phyloP scores from a whole-genome alignment of 1,140 invertebrate genomes.

The Eumaeus atala region DNA sequence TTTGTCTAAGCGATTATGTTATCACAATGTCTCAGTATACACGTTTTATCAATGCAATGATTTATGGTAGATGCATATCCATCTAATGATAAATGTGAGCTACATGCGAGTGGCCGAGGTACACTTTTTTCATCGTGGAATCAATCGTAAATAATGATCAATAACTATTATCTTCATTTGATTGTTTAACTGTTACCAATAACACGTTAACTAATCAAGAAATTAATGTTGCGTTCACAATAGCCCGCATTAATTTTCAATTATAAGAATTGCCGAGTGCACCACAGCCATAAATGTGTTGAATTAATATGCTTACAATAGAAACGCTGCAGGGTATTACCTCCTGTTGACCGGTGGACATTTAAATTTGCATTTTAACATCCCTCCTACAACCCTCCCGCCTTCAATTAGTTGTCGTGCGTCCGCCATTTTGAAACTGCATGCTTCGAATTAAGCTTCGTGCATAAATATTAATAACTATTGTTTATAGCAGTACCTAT shows the following conservation, averaged over 20 bases:
- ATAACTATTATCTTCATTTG: constrained; percentile 1
- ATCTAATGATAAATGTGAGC: too few relatives aligned
- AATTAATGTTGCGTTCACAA: constrained; percentile 25
- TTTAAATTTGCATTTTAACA: constrained; percentile 66
- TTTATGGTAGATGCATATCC: too few relatives aligned
- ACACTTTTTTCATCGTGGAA: too few relatives aligned
- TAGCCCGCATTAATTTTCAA: constrained; percentile 65
- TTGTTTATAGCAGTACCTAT: too few relatives aligned
- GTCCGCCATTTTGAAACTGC: constrained; percentile 42
- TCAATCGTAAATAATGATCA: not conserved
- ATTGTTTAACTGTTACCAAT: constrained; percentile 5
- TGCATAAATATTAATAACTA: too few relatives aligned
- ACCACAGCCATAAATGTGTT: constrained; percentile 55
- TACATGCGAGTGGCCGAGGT: too few relatives aligned
- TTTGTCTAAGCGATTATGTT: too few relatives aligned
- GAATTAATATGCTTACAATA: constrained; percentile 67
- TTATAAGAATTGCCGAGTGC: constrained; percentile 54
- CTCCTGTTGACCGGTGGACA: constrained; percentile 42
- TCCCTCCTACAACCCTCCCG: constrained; percentile 41
- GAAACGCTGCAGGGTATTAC: constrained; percentile 37
- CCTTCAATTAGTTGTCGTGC: constrained; percentile 23
- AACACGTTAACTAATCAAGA: constrained; percentile 28
- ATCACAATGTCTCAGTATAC: too few relatives aligned
- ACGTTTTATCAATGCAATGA: too few relatives aligned
- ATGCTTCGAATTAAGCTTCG: constrained; percentile 17